Evolutionary conservation across 2,113 vertebrate genomes (phyloP).

Genomic region (Gasterosteus aculeatus): DNA sequence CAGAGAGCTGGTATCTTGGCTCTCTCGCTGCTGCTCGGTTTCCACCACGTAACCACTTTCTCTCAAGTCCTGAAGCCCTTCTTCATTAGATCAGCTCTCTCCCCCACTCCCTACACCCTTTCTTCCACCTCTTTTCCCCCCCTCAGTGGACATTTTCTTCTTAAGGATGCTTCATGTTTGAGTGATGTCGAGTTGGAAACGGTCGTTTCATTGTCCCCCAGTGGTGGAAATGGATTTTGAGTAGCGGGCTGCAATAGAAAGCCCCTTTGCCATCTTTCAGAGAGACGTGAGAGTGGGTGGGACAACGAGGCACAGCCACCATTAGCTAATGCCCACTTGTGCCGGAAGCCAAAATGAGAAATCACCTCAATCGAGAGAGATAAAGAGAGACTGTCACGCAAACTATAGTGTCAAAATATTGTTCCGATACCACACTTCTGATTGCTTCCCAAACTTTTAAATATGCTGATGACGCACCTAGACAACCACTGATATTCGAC

Average conservation of each 20-base stretch:
- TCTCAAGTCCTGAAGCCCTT: conserved; percentile 84
- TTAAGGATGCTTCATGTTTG: conserved; percentile 78
- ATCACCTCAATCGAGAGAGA: conserved; percentile 20
- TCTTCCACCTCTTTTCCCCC: conserved; percentile 59
- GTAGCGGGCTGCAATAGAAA: conserved; percentile 70
- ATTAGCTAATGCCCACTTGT: conserved; percentile 85
- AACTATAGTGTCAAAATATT: conserved; percentile 28
- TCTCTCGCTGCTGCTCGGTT: conserved; percentile 85
- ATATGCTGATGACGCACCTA: conserved; percentile 5
- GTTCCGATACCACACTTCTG: not conserved
- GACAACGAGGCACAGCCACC: conserved; percentile 70
- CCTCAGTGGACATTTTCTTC: conserved; percentile 73
- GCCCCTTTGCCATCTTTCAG: conserved; percentile 60
- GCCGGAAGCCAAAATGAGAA: conserved; percentile 69
- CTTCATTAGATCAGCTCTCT: conserved; percentile 76
- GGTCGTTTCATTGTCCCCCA: conserved; percentile 75
- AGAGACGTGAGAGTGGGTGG: conserved; percentile 63
- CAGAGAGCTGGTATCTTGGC: conserved; percentile 86
- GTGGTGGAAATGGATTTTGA: conserved; percentile 80
- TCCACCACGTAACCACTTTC: conserved; percentile 78
- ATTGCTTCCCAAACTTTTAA: not conserved
- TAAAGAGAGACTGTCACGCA: conserved; percentile 30
- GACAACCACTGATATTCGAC: not conserved
- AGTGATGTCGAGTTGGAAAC: conserved; percentile 62
- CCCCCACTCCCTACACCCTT: conserved; percentile 28